A percentile compares a stretch with the other conserved stretches of the same genome.
phyloP scores from a whole-genome alignment of 2,797 vertebrate species.

The Hypotaenidia okinawae region DNA sequence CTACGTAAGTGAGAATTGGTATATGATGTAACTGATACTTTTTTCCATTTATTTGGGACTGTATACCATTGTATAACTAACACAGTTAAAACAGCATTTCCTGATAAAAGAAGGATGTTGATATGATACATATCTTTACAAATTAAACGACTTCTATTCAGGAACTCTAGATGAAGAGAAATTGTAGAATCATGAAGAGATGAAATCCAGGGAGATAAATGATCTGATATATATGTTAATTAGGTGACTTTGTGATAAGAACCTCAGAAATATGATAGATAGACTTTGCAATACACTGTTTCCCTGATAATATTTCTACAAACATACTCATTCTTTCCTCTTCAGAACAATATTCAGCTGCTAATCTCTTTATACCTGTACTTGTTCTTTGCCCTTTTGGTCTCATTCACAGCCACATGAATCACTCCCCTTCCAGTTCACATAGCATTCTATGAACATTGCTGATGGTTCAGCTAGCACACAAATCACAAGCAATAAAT shows the following conservation, averaged over 20 bases:
- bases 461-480: constrained; percentile 65
- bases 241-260: constrained; percentile 22
- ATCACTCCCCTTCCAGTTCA: constrained; percentile 59
- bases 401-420: constrained; percentile 53
- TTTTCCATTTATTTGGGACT: not conserved
- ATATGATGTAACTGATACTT: not conserved
- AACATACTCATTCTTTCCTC: constrained; percentile 10
- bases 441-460: constrained; percentile 49
- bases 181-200: not conserved
- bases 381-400: constrained; percentile 67
- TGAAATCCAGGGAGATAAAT: not conserved
- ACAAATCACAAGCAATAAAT: constrained; percentile 70
- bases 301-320: constrained; percentile 5
- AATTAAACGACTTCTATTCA: not conserved
- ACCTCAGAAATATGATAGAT: constrained; percentile 21
- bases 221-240: constrained; percentile 23
- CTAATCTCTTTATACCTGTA: constrained; percentile 53
- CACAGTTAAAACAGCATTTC: not conserved
- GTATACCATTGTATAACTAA: not conserved
- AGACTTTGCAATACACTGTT: not conserved
- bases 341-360: constrained; percentile 33
- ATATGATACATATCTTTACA: not conserved
- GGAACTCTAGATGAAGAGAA: not conserved
- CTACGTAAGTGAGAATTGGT: not conserved
- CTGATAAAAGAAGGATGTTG: not conserved